Evolutionary conservation across 2,113 vertebrate genomes (phyloP), one percentile per base, ranked within the genome.

Genomic region (Balaenoptera acutorostrata): DNA sequence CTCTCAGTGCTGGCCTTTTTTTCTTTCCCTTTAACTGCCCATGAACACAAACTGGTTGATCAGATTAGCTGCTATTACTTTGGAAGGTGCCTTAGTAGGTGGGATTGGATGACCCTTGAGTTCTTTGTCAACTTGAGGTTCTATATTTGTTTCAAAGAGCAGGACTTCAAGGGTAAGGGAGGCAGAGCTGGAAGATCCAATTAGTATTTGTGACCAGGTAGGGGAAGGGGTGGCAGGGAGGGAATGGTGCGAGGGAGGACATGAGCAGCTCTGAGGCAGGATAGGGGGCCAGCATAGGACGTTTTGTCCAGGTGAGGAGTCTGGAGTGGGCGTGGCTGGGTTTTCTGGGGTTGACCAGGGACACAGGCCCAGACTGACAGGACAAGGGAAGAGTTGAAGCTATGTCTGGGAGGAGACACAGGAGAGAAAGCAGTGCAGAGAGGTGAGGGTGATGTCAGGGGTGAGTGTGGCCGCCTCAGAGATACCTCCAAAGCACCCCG

Each of bases 81-180:
- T 77, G 31, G 78, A 87, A 84, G 31, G 0, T 69, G 31, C 13
- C 2, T 52, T 75, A 36, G 25, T 49, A 39, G 59, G n/a, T 39
- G n/a, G 44, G 33, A 33, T 33, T 72, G 57, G 14, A 5, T 44
- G 29, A 77, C 8, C 18, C 27, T 72, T 52, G 57, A 9, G 41
- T 87, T 80, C 46, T 44, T 82, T 55, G 84, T 86, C 84, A 86
- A 33, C 36, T 33, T 59, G 61, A 66, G 15, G 10, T 23, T 95
- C 33, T 89, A 0, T 39, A 33, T 93, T 82, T 81, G 9, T 72
- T 92, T 66, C 66, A 72, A 57, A 92, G 68, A 83, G 39, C 33
- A 44, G 49, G 36, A 74, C 64, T 77, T 92, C 44, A 39, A 81
- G 59, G 46, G 10, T 13, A 52, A 66, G 33, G 49, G 49, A 41